A percentile compares a stretch with the other conserved stretches of the same genome.
These are phyloP conservation scores for Limnephilus auricula DNA, from an alignment of 2,888 invertebrate species.

Conservation along the genomic window DNA sequence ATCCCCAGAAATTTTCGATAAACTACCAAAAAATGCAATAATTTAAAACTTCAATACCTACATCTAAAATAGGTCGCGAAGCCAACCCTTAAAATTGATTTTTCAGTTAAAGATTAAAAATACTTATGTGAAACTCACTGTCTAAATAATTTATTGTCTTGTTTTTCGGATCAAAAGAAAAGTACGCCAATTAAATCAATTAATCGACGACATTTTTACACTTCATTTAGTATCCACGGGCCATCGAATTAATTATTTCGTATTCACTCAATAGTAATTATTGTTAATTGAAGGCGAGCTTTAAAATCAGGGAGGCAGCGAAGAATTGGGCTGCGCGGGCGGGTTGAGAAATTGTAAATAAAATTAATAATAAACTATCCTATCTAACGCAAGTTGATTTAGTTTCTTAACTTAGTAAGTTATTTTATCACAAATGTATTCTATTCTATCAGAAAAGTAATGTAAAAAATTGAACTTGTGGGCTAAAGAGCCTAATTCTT, in stretches of 20 bases:
- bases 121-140: no score
- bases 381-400: neutral
- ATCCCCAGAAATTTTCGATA: neutral
- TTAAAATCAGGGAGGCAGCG: neutral
- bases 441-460: neutral
- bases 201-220: neutral
- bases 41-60: neutral
- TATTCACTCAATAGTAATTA: neutral
- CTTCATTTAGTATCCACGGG: neutral
- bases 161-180: conserved; percentile 9
- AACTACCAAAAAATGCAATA: neutral
- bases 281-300: neutral
- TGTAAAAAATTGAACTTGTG: neutral
- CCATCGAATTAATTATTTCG: neutral
- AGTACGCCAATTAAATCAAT: conserved; percentile 16
- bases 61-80: neutral
- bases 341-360: neutral
- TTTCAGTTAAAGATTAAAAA: neutral
- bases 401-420: neutral
- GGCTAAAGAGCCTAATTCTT: neutral
- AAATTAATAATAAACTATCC: neutral
- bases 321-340: neutral
- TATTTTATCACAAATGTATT: no score
- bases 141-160: neutral
- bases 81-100: neutral